A percentile compares a stretch with the other conserved stretches of the same genome.
These are phyloP conservation scores for Thymelicus sylvestris DNA, from an alignment of 2,888 invertebrate species.

Conservation along the genomic window DNA sequence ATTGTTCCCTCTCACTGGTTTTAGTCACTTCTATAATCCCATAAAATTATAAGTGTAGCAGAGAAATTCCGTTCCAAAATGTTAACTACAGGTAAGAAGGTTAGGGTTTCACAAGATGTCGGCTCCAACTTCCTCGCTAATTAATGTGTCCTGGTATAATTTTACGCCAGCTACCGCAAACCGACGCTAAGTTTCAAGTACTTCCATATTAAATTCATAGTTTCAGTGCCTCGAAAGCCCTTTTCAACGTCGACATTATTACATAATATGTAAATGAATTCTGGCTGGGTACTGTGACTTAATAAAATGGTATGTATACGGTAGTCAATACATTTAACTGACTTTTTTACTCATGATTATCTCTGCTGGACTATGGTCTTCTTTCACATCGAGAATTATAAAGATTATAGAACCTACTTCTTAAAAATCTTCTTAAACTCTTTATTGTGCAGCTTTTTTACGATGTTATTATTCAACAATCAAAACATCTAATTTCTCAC, in stretches of 20 bases:
- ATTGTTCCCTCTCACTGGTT: constrained; percentile 25
- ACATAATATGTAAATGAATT: constrained; percentile 18
- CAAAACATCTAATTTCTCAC: too few relatives aligned
- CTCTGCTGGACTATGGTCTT: too few relatives aligned
- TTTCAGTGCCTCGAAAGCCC: constrained; percentile 23
- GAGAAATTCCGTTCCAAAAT: constrained; percentile 9
- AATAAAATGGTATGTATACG: background rate
- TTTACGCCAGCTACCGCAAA: constrained; percentile 37
- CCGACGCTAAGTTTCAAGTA: constrained; percentile 40
- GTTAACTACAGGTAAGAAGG: constrained; percentile 19
- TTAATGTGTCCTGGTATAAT: constrained; percentile 48
- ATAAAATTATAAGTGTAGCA: constrained; percentile 11
- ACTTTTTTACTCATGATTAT: background rate
- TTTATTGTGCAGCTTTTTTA: too few relatives aligned
- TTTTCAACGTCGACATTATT: constrained; percentile 12
- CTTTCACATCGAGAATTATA: too few relatives aligned
- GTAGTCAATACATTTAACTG: background rate
- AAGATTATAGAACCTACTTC: too few relatives aligned
- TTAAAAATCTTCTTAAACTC: too few relatives aligned
- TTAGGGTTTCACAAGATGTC: constrained; percentile 22
- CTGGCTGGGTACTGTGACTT: background rate
- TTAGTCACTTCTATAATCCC: constrained; percentile 9
- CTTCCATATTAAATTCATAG: constrained; percentile 35
- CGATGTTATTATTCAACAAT: too few relatives aligned
- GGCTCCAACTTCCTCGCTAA: constrained; percentile 38